Evolutionary conservation across 2,797 vertebrate species (phyloP).

Genomic region (Gobionotothen gibberifrons): DNA sequence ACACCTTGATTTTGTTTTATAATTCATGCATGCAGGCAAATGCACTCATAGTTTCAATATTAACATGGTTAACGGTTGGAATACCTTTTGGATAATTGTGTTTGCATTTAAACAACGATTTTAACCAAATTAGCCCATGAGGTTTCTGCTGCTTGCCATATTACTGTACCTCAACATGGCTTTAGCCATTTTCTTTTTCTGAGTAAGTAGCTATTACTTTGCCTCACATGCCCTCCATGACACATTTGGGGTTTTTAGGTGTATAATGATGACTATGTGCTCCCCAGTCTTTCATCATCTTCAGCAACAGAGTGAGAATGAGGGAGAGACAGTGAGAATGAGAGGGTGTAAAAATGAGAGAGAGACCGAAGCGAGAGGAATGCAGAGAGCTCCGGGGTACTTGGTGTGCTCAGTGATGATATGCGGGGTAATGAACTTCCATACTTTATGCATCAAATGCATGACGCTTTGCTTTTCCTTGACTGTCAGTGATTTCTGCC

Average conservation of each 20-base stretch:
- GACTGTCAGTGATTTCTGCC: conserved; percentile 74
- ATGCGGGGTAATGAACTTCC: conserved; percentile 78
- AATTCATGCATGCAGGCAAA: conserved; percentile 2
- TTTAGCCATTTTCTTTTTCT: conserved; percentile 18
- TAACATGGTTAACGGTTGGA: neutral
- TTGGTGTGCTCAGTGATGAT: conserved; percentile 70
- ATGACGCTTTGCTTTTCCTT: conserved; percentile 65
- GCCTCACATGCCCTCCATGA: conserved; percentile 45
- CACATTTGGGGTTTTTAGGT: conserved; percentile 63
- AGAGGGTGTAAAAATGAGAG: conserved; percentile 30
- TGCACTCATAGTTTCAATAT: neutral
- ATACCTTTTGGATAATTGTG: too few species aligned
- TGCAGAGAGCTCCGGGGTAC: conserved; percentile 63
- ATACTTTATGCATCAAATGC: conserved; percentile 75
- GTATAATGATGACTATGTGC: conserved; percentile 58
- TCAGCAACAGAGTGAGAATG: conserved; percentile 36
- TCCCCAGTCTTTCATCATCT: conserved; percentile 61
- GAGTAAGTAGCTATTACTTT: conserved; percentile 55
- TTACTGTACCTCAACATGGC: conserved; percentile 32
- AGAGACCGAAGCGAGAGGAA: conserved; percentile 32
- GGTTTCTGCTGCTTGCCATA: conserved; percentile 22
- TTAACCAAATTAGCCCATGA: conserved; percentile 8
- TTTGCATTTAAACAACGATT: conserved; percentile 20
- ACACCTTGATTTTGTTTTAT: conserved; percentile 35
- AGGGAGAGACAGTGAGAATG: conserved; percentile 18